Evolutionary conservation across 2,113 vertebrate species (phyloP).

Genomic region (Piprites chloris): DNA sequence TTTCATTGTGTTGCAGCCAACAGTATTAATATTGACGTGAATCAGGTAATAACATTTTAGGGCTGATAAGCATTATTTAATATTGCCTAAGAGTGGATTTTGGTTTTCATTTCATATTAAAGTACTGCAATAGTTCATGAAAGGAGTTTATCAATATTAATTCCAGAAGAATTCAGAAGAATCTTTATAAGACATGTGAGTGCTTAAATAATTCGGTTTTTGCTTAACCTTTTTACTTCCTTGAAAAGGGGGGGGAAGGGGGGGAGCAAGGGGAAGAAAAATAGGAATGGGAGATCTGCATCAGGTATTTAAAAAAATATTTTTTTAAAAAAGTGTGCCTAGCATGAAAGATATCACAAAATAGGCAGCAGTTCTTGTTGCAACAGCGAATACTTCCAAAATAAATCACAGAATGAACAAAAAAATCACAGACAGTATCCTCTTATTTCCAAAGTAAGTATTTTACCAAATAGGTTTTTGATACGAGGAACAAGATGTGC

Average conservation of each 20-base stretch:
- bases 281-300: neutral
- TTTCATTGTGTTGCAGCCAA: neutral
- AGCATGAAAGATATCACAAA: neutral
- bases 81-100: neutral
- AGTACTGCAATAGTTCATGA: neutral
- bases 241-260: rapidly evolving
- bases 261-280: neutral
- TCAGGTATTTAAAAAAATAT: neutral
- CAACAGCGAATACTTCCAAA: neutral
- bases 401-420: neutral
- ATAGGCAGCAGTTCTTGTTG: neutral
- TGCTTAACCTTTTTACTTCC: neutral
- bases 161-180: neutral
- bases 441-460: constrained; percentile 9
- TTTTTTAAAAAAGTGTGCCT: neutral
- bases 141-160: neutral
- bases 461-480: constrained; percentile 18
- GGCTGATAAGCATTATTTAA: neutral
- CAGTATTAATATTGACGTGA: neutral
- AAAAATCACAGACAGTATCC: neutral
- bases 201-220: neutral
- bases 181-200: neutral
- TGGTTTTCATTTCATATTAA: constrained; percentile 1
- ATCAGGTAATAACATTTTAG: neutral
- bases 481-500: neutral